phyloP scores from a whole-genome alignment of 2,888 invertebrate species.

The Aspidiotus destructor region DNA sequence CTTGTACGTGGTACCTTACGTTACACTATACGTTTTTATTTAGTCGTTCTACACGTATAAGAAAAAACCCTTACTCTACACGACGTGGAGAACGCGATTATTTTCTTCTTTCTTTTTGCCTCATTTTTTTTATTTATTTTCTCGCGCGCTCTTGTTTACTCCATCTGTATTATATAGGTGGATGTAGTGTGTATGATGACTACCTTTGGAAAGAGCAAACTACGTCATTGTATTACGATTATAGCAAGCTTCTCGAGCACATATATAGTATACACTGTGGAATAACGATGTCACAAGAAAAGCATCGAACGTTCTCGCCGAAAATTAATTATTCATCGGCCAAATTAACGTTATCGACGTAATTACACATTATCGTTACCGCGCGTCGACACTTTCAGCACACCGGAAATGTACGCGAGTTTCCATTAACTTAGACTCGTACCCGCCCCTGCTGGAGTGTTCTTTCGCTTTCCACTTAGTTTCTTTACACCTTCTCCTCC shows the following conservation, averaged over 20 bases:
- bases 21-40: background rate
- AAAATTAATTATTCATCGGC: conserved; percentile 15
- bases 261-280: background rate
- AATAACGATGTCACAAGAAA: too few species aligned
- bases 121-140: background rate
- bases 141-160: too few species aligned
- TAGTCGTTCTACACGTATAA: background rate
- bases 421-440: background rate
- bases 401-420: background rate
- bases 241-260: too few species aligned
- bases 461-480: too few species aligned
- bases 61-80: background rate
- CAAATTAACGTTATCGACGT: conserved; percentile 22
- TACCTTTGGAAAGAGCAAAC: too few species aligned
- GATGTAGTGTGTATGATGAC: too few species aligned
- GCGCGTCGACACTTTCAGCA: background rate
- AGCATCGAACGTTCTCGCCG: background rate
- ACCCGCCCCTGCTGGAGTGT: too few species aligned
- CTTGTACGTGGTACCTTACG: background rate
- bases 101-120: conserved; percentile 1
- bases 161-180: too few species aligned
- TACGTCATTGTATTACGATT: too few species aligned
- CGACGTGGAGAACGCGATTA: background rate
- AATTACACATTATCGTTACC: conserved; percentile 8
- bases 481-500: too few species aligned